Percentiles rank a stretch among this genome's conserved stretches.
Evolutionary conservation across 2,113 vertebrate genomes (phyloP).

Genomic region (Corythornis vintsioides): DNA sequence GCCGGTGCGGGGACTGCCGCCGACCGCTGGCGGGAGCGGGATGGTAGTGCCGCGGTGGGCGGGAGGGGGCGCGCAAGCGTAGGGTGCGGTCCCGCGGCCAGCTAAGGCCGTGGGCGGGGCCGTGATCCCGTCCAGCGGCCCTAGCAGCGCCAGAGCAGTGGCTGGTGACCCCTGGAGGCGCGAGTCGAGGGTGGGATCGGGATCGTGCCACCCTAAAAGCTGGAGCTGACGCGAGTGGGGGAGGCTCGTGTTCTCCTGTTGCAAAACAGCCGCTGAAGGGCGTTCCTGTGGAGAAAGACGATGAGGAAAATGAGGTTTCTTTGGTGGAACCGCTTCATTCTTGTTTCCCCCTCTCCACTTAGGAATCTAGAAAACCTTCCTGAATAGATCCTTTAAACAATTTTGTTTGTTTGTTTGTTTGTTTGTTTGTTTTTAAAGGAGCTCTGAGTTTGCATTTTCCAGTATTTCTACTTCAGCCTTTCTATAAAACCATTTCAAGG

Average conservation of each 20-base stretch:
- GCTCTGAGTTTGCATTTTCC: accelerated
- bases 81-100: accelerated
- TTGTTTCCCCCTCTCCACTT: accelerated
- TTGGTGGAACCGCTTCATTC: background rate
- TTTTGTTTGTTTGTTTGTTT: too few relatives aligned
- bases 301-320: background rate
- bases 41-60: too few relatives aligned
- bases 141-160: accelerated
- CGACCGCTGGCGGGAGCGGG: background rate
- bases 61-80: too few relatives aligned
- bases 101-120: accelerated
- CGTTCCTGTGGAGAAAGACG: background rate
- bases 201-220: accelerated
- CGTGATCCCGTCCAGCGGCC: accelerated
- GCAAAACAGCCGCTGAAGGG: background rate
- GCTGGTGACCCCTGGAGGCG: accelerated
- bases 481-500: accelerated
- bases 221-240: accelerated
- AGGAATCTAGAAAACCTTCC: background rate
- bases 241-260: accelerated
- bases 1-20: background rate
- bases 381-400: accelerated
- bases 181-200: too few relatives aligned
- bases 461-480: background rate
- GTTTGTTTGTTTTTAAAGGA: too few relatives aligned